Base-by-base conservation (phyloP, 37 sponge, comb jelly and placozoan genomes). In the Haliclona indistincta region DNA sequence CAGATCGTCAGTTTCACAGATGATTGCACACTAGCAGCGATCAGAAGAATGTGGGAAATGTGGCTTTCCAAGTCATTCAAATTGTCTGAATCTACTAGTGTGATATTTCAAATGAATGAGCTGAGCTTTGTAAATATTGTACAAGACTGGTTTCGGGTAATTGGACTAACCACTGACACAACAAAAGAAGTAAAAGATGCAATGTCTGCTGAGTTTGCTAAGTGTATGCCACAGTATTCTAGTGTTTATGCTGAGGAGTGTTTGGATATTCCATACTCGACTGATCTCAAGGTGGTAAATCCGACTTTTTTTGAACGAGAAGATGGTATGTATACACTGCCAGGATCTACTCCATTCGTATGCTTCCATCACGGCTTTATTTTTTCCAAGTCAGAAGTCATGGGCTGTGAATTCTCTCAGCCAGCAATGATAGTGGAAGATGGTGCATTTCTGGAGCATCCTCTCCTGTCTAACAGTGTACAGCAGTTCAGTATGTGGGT, bases 401-500 rank as follows among this genome's bases (percentile, higher is more conserved):
- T 45, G 63, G 11, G 43, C 0, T 38, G 0, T 32, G 47, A 38
- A 29, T 52, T 44, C 15, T 43, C 63, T 30, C 11, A 19, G 1
- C 45, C 67, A 25, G 25, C 56, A 43, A 17, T 78, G 7, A 4
- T 56, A 11, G 79, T 79, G 4, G 30, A 28, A 44, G 67, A 71
- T 10, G 39, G 8, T 0, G 25, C 11, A 19, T 81, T 81, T 36
- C 11, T 22, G 2, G 32, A 29, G 7, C 39, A 33, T 2, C 82
- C 82, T 28, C 49, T 81, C 10, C 67, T 81, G 8, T 73, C 74
- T 6, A 81, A 81, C 25, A 64, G 67, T 64, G 73, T 81, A 37
- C 82, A 81, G 66, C 82, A 81, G 55, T 73, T 81, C 28, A 15
- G 56, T 20, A 53, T 81, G 40, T 81, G 82, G 82, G 28, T 69